Evolutionary conservation across 2,888 invertebrate genomes (phyloP).

Genomic region (Girardia tigrina): DNA sequence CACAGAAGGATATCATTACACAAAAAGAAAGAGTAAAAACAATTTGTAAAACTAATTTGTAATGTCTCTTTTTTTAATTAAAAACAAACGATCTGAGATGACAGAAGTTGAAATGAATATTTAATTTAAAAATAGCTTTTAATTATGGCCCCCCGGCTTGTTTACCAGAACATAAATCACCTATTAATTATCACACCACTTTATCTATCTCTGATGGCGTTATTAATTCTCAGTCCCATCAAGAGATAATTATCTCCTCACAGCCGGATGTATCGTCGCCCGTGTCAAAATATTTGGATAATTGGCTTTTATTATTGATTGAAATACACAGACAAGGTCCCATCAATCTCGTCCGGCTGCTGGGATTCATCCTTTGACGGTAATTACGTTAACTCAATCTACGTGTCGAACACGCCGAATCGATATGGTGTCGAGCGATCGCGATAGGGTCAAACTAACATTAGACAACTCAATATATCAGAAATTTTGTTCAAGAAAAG

Average conservation of each 20-base stretch:
- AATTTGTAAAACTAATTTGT: no score
- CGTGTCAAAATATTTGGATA: conserved; percentile 17
- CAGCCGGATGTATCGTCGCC: conserved; percentile 18
- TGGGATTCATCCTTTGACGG: not conserved
- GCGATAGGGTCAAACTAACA: not conserved
- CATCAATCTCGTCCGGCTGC: conserved; percentile 23
- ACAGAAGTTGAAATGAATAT: no score
- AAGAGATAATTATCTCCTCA: conserved; percentile 15
- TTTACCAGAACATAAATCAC: not conserved
- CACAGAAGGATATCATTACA: no score
- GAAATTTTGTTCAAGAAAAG: not conserved
- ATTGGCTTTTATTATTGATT: not conserved
- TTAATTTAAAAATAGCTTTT: no score
- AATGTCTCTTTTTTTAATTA: no score
- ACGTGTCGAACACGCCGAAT: not conserved
- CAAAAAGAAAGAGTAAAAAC: no score
- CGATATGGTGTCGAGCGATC: not conserved
- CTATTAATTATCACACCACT: conserved; percentile 6
- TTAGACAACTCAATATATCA: not conserved
- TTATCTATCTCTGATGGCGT: not conserved
- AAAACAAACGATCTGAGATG: no score
- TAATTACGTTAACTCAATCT: conserved; percentile 16
- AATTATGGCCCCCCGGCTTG: no score
- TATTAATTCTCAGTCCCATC: not conserved
- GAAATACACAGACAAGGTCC: not conserved